Evolutionary conservation across 2,797 vertebrate species (phyloP).

Genomic region (Mus caroli): DNA sequence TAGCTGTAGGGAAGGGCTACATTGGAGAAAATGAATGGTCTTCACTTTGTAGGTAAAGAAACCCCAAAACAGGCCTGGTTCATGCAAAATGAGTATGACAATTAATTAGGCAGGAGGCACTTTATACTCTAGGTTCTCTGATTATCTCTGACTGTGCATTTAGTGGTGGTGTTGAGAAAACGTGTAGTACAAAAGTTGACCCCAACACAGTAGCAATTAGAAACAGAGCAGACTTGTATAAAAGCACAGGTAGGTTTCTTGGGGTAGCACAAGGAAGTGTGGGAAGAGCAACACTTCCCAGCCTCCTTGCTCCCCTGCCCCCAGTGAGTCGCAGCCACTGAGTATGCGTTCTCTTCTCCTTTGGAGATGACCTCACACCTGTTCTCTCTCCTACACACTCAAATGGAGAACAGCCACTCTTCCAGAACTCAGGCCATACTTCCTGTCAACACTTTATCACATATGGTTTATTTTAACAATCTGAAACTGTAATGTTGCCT

Average conservation of each 20-base stretch:
- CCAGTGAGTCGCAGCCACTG: slow-evolving; percentile 61
- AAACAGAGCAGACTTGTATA: not conserved
- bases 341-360: not conserved
- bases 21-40: not conserved
- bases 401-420: slow-evolving; percentile 67
- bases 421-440: slow-evolving; percentile 28
- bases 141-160: not conserved
- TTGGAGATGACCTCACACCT: slow-evolving; percentile 16
- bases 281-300: slow-evolving; percentile 89
- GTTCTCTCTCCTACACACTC: slow-evolving; percentile 24
- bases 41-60: not conserved
- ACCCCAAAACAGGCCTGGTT: not conserved
- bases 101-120: not conserved
- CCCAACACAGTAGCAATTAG: not conserved
- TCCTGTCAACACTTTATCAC: slow-evolving; percentile 17
- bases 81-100: not conserved
- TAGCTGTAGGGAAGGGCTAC: not conserved
- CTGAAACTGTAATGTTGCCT: not conserved
- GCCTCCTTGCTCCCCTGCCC: slow-evolving; percentile 89
- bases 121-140: not conserved
- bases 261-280: slow-evolving; percentile 94
- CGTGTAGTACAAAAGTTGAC: not conserved
- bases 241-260: slow-evolving; percentile 92
- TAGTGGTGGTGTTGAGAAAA: not conserved
- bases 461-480: slow-evolving; percentile 52